Percentiles rank a stretch among this genome's conserved stretches.
phyloP scores from a whole-genome alignment of 2,113 vertebrate genomes.

The Pterocles orientalis region DNA sequence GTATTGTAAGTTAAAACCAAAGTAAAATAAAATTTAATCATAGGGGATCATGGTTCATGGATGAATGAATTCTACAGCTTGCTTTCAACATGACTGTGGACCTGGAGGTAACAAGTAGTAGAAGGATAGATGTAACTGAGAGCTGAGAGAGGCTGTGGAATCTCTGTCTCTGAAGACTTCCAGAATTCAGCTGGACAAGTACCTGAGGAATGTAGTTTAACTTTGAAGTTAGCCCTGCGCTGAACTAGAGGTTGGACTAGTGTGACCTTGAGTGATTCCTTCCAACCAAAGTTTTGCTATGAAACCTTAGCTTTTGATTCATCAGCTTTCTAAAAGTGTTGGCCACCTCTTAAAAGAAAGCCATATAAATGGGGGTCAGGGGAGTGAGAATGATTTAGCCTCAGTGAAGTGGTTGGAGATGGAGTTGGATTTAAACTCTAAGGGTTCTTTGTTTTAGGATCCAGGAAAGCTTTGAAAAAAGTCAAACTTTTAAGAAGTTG shows the following conservation, averaged over 20 bases:
- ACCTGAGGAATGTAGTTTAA: not conserved
- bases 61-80: not conserved
- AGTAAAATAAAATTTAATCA: not conserved
- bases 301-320: not conserved
- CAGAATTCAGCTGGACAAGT: not conserved
- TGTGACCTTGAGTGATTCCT: not conserved
- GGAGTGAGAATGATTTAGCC: not conserved
- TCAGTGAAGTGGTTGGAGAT: not conserved
- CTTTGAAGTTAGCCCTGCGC: not conserved
- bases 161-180: not conserved
- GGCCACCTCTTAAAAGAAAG: not conserved
- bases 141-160: not conserved
- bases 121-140: not conserved
- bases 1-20: not conserved
- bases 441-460: not conserved
- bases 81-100: not conserved
- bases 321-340: not conserved
- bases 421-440: not conserved
- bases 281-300: not conserved
- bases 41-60: not conserved
- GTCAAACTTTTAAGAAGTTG: not conserved
- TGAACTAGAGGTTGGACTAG: not conserved
- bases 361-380: rapidly evolving
- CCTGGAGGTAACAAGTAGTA: not conserved
- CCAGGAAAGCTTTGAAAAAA: not conserved